A percentile compares a stretch with the other conserved stretches of the same genome.
Evolutionary conservation across 1,140 invertebrate genomes (phyloP).

Genomic region (Mercenaria mercenaria): DNA sequence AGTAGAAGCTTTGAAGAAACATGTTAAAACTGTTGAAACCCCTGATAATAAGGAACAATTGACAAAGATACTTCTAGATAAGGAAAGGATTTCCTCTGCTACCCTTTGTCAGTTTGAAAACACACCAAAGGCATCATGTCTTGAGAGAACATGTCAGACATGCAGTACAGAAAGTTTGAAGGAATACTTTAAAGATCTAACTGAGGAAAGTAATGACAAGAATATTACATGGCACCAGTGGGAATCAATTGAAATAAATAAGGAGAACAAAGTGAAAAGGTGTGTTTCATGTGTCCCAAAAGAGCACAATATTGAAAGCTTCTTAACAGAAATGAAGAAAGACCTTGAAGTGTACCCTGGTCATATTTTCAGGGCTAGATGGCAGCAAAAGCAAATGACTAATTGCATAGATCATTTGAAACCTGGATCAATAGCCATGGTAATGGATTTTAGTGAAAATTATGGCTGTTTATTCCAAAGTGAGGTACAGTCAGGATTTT

Average conservation of each 20-base stretch:
- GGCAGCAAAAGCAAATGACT: background rate
- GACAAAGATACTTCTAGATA: constrained; percentile 36
- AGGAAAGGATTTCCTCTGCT: background rate
- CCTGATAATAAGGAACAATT: too few species aligned
- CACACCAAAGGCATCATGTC: background rate
- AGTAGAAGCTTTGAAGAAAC: constrained; percentile 9
- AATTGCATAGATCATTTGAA: background rate
- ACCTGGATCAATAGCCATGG: background rate
- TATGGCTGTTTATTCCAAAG: background rate
- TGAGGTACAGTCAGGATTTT: constrained; percentile 1
- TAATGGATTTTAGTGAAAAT: constrained; percentile 31
- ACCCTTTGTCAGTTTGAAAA: constrained; percentile 12
- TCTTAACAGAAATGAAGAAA: background rate
- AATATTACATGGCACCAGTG: constrained; percentile 27
- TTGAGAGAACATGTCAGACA: background rate
- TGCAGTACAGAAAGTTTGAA: background rate
- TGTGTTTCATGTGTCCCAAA: background rate
- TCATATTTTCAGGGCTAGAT: background rate
- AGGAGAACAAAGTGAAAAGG: background rate
- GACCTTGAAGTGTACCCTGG: background rate
- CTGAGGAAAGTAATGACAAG: too few species aligned
- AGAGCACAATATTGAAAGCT: background rate
- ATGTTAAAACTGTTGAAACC: background rate
- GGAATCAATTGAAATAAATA: background rate
- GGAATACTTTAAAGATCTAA: background rate